A percentile compares a stretch with the other conserved stretches of the same genome.
These are phyloP conservation scores for Desmodus rotundus DNA, from an alignment of 2,113 vertebrate genomes.

Conservation along the genomic window DNA sequence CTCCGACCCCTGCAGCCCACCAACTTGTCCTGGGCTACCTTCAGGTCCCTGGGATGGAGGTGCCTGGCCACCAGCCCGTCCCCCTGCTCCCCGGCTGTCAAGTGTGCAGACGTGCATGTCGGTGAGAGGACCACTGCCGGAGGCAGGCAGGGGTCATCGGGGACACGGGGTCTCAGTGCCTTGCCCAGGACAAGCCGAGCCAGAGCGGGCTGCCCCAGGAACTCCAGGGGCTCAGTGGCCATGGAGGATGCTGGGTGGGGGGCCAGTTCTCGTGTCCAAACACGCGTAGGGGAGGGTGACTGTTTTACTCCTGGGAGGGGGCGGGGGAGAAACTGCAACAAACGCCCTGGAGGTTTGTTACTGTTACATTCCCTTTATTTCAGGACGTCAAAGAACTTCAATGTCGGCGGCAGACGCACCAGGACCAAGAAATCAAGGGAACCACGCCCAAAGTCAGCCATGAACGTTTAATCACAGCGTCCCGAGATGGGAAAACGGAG, in stretches of 20 bases:
- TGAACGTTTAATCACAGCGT: no score
- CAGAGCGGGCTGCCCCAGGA: neutral
- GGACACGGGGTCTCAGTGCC: neutral
- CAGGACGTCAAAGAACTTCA: neutral
- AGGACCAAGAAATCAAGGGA: neutral
- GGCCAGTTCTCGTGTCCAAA: neutral
- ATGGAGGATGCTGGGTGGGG: rapidly evolving
- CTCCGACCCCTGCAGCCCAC: rapidly evolving
- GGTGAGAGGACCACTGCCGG: no score
- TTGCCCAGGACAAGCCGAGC: no score
- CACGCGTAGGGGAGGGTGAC: neutral
- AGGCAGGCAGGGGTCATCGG: rapidly evolving
- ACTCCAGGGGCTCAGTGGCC: neutral
- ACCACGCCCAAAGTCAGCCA: neutral
- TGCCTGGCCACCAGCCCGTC: neutral
- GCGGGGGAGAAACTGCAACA: neutral
- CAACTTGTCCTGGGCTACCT: neutral
- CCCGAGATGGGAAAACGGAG: rapidly evolving
- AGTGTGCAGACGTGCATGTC: rapidly evolving
- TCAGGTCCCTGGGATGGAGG: no score
- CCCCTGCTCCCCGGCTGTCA: neutral
- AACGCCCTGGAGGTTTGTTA: neutral
- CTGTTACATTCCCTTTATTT: neutral
- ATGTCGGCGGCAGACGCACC: neutral
- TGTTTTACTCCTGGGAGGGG: neutral